A percentile compares a stretch with the other conserved stretches of the same genome.
phyloP scores from a whole-genome alignment of 2,888 invertebrate genomes.

The Clitarchus hookeri region DNA sequence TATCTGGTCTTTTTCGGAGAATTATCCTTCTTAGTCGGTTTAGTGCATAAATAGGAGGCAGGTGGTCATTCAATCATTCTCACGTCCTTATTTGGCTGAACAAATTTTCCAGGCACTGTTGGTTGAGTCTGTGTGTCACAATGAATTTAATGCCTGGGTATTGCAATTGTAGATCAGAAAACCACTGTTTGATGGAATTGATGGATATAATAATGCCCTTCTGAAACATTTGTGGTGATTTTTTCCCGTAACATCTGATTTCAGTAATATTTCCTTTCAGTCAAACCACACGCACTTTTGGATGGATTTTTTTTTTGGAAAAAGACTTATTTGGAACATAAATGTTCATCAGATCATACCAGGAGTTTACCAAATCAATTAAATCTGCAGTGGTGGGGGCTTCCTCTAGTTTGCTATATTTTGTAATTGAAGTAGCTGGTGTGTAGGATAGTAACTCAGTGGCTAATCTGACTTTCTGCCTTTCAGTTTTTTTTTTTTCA shows the following conservation, averaged over 20 bases:
- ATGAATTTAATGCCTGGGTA: neutral
- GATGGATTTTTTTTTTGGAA: neutral
- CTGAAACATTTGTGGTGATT: neutral
- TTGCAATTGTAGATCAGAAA: neutral
- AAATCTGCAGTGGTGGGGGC: too few relatives aligned
- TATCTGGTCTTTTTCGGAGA: neutral
- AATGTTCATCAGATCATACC: neutral
- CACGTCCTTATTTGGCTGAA: neutral
- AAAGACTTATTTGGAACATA: neutral
- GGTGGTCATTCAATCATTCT: neutral
- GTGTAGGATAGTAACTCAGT: neutral
- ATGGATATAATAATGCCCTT: neutral
- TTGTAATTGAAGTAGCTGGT: too few relatives aligned
- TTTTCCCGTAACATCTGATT: neutral
- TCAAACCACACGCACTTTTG: neutral
- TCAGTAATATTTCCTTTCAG: neutral
- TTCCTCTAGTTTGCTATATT: too few relatives aligned
- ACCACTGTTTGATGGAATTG: neutral
- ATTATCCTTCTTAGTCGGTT: neutral
- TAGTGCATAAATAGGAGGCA: neutral
- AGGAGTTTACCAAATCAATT: neutral
- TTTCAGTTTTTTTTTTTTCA: too few relatives aligned
- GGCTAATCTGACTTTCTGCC: constrained; percentile 3
- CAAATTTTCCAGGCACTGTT: neutral
- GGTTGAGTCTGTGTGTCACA: neutral